These are phyloP conservation scores for Taurulus bubalis DNA, from an alignment of 2,113 vertebrate species.

Conservation along the genomic window DNA sequence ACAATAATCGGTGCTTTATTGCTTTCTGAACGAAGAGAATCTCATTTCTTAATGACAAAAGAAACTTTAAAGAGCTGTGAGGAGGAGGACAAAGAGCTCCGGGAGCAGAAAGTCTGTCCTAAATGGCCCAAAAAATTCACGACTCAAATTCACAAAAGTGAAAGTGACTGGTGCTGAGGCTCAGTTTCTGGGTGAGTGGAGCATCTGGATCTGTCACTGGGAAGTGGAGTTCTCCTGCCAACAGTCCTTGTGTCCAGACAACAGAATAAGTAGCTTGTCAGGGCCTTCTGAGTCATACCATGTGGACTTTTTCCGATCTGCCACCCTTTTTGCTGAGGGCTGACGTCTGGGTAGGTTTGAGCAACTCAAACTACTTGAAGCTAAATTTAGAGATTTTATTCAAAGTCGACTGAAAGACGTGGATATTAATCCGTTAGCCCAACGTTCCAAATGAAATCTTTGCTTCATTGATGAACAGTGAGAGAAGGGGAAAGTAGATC, in stretches of 20 bases:
- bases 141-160: neutral
- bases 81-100: constrained; percentile 6
- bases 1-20: constrained; percentile 18
- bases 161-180: neutral
- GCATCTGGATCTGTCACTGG: neutral
- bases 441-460: neutral
- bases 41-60: constrained; percentile 23
- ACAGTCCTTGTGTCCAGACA: neutral
- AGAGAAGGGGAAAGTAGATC: neutral
- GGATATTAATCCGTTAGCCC: neutral
- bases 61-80: neutral
- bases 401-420: neutral
- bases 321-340: neutral
- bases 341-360: neutral
- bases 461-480: neutral
- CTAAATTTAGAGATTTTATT: neutral
- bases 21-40: constrained; percentile 20
- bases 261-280: neutral
- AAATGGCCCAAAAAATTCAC: neutral
- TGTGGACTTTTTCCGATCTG: neutral
- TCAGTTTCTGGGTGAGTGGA: neutral
- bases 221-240: neutral
- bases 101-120: neutral
- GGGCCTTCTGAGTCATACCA: neutral
- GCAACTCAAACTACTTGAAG: neutral